phyloP scores from a whole-genome alignment of 2,797 vertebrate genomes.

The Brachyalestes nurse region DNA sequence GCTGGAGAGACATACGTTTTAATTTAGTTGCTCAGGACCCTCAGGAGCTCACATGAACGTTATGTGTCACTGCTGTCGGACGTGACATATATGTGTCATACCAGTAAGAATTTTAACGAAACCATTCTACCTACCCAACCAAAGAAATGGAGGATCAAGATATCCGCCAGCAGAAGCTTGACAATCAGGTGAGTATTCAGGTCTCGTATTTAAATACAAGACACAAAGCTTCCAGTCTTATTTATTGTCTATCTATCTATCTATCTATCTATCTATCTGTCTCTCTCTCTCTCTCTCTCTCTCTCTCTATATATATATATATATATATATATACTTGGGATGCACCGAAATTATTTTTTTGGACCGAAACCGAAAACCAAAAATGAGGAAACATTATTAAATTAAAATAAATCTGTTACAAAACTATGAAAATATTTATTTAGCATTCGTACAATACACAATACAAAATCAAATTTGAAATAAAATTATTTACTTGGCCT shows the following conservation, averaged over 20 bases:
- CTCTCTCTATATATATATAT: no score
- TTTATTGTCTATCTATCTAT: not conserved
- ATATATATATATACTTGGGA: no score
- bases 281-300: no score
- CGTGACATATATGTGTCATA: not conserved
- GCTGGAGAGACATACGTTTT: constrained; percentile 26
- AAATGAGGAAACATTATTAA: no score
- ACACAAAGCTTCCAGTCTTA: not conserved
- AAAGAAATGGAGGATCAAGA: constrained; percentile 76
- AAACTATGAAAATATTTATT: no score
- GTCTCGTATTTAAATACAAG: not conserved
- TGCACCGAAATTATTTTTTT: no score
- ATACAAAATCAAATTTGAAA: no score
- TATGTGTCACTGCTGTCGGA: not conserved
- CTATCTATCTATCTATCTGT: no score
- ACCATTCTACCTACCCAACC: not conserved
- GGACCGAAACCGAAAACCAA: no score
- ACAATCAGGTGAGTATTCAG: constrained; percentile 75
- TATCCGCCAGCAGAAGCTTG: constrained; percentile 79
- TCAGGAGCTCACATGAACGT: constrained; percentile 1
- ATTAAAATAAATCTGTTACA: no score
- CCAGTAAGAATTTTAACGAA: not conserved
- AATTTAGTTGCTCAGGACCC: constrained; percentile 29
- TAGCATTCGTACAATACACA: no score
- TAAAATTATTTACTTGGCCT: no score